Evolutionary conservation across 1,140 invertebrate genomes (phyloP), one percentile per base, ranked within the genome.

Genomic region (Whitmania pigra): DNA sequence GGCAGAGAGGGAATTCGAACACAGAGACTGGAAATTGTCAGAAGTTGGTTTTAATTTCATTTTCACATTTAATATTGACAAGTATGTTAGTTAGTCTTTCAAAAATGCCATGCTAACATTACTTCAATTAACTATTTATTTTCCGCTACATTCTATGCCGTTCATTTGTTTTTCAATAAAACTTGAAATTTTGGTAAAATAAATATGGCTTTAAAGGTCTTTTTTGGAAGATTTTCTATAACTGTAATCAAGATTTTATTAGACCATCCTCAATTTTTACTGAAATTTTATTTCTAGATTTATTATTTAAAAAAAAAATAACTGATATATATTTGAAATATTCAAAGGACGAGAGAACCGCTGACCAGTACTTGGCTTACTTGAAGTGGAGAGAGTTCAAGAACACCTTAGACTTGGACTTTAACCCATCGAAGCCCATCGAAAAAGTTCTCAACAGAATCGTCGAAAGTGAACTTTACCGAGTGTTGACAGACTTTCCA

Each of bases 301-400:
- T 13, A 68, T 11, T 68, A 43, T 31, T 68, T 27, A 27, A 5
- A 9, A 6, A 6, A 68, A 68, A 40, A 68, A 40, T 1, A 27
- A 27, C 25, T 63, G n/a, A 5, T 36, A 20, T 7, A 36, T 29
- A 20, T 20, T 43, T 43, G 4, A 15, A 29, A 22, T 7, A 29
- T 22, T 31, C 5, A 70, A 36, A 70, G 69, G 69, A 70, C 20
- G 69, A 70, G 43, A n/a, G 43, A 27, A 70, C 25, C 11, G 69
- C 43, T 5, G 53, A 70, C 49, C 43, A 49, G n/a, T 70, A 70
- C n/a, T 53, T 70, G 25, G 31, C 25, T 29, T 54, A 70, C 49
- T 53, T 70, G 69, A 70, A 70, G 29, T 70, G 69, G 69, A 20
- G 40, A 29, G 69, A 70, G 22, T 53, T 70, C 43, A n/a, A 25